Evolutionary conservation across 2,797 vertebrate genomes (phyloP).

Genomic region (Phataginus tetradactyla): DNA sequence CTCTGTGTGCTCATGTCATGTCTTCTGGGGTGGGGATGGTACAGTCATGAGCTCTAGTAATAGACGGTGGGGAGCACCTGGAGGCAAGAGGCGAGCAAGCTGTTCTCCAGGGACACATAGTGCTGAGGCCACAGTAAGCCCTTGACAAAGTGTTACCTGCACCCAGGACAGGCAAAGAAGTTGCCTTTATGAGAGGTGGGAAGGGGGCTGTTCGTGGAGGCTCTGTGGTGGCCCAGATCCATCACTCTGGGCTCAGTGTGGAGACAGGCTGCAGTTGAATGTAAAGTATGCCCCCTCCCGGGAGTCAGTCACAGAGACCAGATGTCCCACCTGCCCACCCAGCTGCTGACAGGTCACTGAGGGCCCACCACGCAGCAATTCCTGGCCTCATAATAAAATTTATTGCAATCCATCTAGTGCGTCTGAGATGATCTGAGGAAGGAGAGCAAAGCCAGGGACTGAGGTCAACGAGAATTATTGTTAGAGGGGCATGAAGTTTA

Average conservation of each 20-base stretch:
- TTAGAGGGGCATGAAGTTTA: rapidly evolving
- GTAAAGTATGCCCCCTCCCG: neutral
- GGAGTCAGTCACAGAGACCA: neutral
- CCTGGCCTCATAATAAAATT: neutral
- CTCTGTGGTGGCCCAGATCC: neutral
- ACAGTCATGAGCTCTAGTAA: neutral
- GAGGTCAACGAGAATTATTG: neutral
- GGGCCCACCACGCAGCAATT: neutral
- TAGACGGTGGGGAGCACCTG: neutral
- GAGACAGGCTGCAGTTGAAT: neutral
- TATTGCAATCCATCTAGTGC: neutral
- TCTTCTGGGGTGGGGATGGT: neutral
- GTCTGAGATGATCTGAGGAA: neutral
- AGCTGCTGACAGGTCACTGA: neutral
- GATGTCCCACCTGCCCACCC: neutral
- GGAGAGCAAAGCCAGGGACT: neutral
- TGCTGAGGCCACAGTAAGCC: neutral
- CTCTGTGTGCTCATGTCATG: neutral
- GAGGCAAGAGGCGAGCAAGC: rapidly evolving
- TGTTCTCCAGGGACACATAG: neutral
- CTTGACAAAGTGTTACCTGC: neutral
- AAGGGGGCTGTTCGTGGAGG: neutral
- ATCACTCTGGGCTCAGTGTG: neutral
- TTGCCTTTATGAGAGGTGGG: neutral
- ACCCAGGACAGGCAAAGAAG: neutral